Evolutionary conservation across 2,888 invertebrate species (phyloP).

Genomic region (Perdita meconis): DNA sequence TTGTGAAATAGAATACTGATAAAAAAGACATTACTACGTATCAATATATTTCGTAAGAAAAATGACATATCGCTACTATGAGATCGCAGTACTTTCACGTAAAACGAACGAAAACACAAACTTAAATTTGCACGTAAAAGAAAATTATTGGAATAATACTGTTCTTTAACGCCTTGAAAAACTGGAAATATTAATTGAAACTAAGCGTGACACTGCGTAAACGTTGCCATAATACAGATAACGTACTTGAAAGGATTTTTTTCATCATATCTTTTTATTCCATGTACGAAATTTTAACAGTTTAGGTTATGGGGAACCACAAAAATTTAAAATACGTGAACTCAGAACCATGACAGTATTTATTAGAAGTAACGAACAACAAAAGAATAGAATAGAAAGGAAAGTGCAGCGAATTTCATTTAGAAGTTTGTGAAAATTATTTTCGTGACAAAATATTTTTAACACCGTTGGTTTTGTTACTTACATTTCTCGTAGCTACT

Average conservation of each 20-base stretch:
- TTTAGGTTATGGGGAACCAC: conserved; percentile 47
- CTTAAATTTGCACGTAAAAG: background rate
- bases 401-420: conserved; percentile 55
- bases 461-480: conserved; percentile 38
- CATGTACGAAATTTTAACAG: conserved; percentile 42
- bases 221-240: conserved; percentile 11
- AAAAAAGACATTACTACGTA: conserved; percentile 7
- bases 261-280: conserved; percentile 39
- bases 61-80: background rate
- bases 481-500: conserved; percentile 60
- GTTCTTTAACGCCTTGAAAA: background rate
- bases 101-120: background rate
- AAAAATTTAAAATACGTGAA: conserved; percentile 29
- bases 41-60: background rate
- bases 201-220: conserved; percentile 56
- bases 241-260: conserved; percentile 15
- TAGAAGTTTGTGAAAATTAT: conserved; percentile 54
- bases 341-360: conserved; percentile 31
- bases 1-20: conserved; percentile 9
- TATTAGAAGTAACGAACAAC: conserved; percentile 33
- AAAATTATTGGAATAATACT: conserved; percentile 7
- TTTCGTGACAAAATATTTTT: conserved; percentile 19
- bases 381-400: conserved; percentile 28
- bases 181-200: conserved; percentile 7
- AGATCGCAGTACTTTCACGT: background rate